phyloP scores from a whole-genome alignment of 2,113 vertebrate genomes.

The Charadrius vociferus region DNA sequence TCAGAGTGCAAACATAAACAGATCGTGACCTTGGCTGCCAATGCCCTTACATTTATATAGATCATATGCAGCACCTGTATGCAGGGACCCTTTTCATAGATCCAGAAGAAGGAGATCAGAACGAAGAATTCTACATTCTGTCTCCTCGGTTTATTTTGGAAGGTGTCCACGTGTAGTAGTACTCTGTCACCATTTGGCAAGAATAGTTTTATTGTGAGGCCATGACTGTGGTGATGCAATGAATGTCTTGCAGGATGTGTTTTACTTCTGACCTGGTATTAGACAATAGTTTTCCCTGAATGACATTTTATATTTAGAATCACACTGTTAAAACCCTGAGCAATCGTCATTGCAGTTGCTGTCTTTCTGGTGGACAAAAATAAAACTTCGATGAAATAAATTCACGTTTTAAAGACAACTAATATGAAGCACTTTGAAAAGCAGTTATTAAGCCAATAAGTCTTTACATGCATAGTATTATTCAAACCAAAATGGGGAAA shows the following conservation, averaged over 20 bases:
- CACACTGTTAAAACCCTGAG: background rate
- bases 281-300: constrained; percentile 32
- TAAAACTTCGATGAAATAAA: background rate
- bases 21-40: background rate
- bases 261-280: constrained; percentile 58
- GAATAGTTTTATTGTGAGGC: constrained; percentile 7
- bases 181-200: background rate
- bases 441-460: background rate
- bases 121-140: accelerated
- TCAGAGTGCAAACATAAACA: background rate
- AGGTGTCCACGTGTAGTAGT: background rate
- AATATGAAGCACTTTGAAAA: background rate
- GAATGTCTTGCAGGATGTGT: background rate
- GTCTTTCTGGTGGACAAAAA: background rate
- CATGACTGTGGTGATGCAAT: background rate
- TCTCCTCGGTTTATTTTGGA: background rate
- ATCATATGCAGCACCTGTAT: accelerated
- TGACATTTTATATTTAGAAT: constrained; percentile 45
- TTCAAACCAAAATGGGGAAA: background rate
- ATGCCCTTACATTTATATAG: background rate
- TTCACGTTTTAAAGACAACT: background rate
- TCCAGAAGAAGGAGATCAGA: background rate
- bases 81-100: background rate
- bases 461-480: background rate
- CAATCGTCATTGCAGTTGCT: background rate